Evolutionary conservation across 1,140 invertebrate species (phyloP), one percentile per base, ranked within the genome.

Genomic region (Orussus abietinus): DNA sequence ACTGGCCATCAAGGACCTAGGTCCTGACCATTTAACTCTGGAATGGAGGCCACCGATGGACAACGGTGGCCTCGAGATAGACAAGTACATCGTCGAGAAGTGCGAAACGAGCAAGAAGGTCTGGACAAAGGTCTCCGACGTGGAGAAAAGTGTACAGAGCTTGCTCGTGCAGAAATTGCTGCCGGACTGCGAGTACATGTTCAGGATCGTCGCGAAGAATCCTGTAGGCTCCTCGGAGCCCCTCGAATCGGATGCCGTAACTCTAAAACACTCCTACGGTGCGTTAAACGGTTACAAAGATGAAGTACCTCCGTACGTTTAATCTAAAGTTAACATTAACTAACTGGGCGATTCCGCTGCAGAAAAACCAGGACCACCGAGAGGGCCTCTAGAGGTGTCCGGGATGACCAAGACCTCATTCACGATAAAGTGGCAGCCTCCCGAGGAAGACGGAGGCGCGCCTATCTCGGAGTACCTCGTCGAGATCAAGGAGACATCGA

Each of bases 381-480:
- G 80, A 56, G 86, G 84, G 11, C 90, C 90, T 12, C 71, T 92
- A 12, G 81, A 86, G 55, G 78, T 92, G 26, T 84, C 85, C 44
- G 85, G 89, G 55, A 85, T 92, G 79, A 82, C 81, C 3, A 81
- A 82, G 33, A 85, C 80, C 6, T 90, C 84, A 5, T 87, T 93
- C 37, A 90, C 85, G 5, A 77, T 98, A 11, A 83, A 85, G 35
- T 94, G 90, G 91, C 75, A 84, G 53, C 78, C 84, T 37, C 85
- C 91, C 0, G 83, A 88, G 60, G 79, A 75, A 22, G 88, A 96
- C 67, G 92, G 92, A 33, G 91, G 91, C 6, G 83, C 84, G 12
- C 81, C 84, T 14, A 88, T 96, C 37, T 75, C 83, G 7, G 88
- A 92, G 59, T 96, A 96, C 54, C 82, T 84, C 20, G 76, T 96